Percentiles rank a stretch among this genome's conserved stretches.
These are phyloP conservation scores for Mormyrops attenuatus DNA, from an alignment of 2,797 vertebrate genomes.

Conservation along the genomic window DNA sequence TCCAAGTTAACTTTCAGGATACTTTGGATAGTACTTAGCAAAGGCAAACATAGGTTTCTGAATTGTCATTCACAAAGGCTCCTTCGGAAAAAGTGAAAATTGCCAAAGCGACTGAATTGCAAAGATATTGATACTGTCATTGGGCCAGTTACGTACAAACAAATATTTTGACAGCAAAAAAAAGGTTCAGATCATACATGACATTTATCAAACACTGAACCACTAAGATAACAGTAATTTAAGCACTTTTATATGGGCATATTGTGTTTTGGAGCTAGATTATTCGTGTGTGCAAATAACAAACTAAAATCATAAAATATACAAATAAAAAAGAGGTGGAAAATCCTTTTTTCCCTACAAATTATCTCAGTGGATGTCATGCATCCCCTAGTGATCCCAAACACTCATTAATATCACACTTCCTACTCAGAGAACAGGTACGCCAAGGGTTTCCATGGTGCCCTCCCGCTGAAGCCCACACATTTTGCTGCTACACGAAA, in stretches of 20 bases:
- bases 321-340: background rate
- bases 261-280: background rate
- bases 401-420: constrained; percentile 39
- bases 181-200: background rate
- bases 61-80: background rate
- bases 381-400: constrained; percentile 37
- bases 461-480: constrained; percentile 42
- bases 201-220: background rate
- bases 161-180: background rate
- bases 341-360: constrained; percentile 16
- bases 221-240: background rate
- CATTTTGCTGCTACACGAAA: constrained; percentile 31
- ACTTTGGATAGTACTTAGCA: background rate
- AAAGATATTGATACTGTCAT: background rate
- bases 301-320: background rate
- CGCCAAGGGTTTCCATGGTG: constrained; percentile 56
- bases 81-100: background rate
- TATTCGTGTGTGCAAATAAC: background rate
- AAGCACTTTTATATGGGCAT: background rate
- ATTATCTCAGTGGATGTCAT: constrained; percentile 21
- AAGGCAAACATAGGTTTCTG: background rate
- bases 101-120: background rate
- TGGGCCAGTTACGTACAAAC: background rate
- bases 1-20: background rate
- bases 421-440: constrained; percentile 47